Evolutionary conservation across 2,888 invertebrate genomes (phyloP), one percentile per base, ranked within the genome.

Genomic region (Oscheius sp.): DNA sequence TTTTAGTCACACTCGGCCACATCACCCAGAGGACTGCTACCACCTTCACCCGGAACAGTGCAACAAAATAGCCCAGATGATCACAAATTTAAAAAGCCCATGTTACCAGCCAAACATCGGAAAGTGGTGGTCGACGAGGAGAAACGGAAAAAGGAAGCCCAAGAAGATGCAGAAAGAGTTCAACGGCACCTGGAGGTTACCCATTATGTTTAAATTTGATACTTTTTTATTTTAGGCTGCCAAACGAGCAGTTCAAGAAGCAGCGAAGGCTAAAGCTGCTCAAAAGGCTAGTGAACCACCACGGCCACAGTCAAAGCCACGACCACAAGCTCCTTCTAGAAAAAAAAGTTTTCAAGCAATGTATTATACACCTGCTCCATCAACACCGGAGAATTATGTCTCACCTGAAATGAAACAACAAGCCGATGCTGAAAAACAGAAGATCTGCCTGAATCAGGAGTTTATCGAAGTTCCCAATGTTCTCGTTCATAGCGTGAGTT

Each of bases 71-170:
- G 55, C 7, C 16, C 56, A 6, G 69, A 69, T 56, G 69, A 69
- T 25, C 53, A 69, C 46, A 69, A 69, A 23, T 69, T 69, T 53
- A 69, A 69, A 23, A 69, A 69, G 41, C 69, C 69, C 16, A 16
- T 69, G 46, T 45, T 69, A 7, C 69, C 69, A 18, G 45, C 25
- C 18, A 58, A 56, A 2, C 55, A 55, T 23, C 18, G 58, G 16
- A 69, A 69, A 45, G 29, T n/a, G 6, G 46, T 55, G 13, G 12
- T 18, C 1, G 69, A 69, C 25, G 69, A 69, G 43, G 66, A 66
- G 1, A 55, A 56, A 69, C 35, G 56, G 18, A 18, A 43, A n/a
- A 52, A 25, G 23, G 69, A 69, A 13, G 43, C 49, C 9, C n/a
- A 21, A 43, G 69, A 69, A 35, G 69, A 69, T 58, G 55, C 56